Conservation (phyloP, 2,113 vertebrate genomes). For the Spea multiplicata region DNA sequence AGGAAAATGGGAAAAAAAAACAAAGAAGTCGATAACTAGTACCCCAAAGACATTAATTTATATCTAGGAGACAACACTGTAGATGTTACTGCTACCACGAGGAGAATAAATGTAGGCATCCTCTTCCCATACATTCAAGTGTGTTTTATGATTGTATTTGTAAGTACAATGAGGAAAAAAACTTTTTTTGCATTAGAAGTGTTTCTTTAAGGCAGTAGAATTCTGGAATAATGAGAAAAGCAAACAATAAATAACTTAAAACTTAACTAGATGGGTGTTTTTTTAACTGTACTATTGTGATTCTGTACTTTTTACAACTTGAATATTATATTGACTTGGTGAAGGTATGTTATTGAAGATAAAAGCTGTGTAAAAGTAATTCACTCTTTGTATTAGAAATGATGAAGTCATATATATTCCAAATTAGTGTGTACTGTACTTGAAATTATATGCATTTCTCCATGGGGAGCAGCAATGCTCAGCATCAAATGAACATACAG, state of each 20-base stretch:
- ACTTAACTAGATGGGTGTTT: conserved; percentile 35
- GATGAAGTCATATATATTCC: conserved; percentile 30
- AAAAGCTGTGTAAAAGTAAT: conserved; percentile 44
- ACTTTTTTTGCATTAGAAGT: conserved; percentile 41
- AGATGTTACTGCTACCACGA: conserved; percentile 44
- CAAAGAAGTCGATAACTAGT: conserved; percentile 42
- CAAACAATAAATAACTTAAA: conserved; percentile 47
- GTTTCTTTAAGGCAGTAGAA: conserved; percentile 41
- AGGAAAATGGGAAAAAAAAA: neutral
- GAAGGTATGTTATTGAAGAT: conserved; percentile 26
- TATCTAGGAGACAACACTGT: conserved; percentile 37
- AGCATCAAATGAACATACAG: neutral
- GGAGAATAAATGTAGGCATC: conserved; percentile 44
- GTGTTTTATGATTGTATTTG: conserved; percentile 44
- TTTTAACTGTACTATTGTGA: conserved; percentile 35
- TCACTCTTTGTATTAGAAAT: conserved; percentile 32
- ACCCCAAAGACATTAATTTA: conserved; percentile 49
- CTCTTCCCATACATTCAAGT: conserved; percentile 38
- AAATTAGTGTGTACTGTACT: conserved; percentile 23
- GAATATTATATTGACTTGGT: conserved; percentile 21
- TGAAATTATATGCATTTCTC: conserved; percentile 25
- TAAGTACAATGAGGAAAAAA: conserved; percentile 46
- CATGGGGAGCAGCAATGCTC: conserved; percentile 17
- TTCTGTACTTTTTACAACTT: conserved; percentile 38
- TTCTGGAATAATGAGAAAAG: conserved; percentile 41